Percentiles rank a stretch among this genome's conserved stretches.
These are phyloP conservation scores for Habrosyne pyritoides DNA, from an alignment of 2,888 invertebrate species.

Conservation along the genomic window DNA sequence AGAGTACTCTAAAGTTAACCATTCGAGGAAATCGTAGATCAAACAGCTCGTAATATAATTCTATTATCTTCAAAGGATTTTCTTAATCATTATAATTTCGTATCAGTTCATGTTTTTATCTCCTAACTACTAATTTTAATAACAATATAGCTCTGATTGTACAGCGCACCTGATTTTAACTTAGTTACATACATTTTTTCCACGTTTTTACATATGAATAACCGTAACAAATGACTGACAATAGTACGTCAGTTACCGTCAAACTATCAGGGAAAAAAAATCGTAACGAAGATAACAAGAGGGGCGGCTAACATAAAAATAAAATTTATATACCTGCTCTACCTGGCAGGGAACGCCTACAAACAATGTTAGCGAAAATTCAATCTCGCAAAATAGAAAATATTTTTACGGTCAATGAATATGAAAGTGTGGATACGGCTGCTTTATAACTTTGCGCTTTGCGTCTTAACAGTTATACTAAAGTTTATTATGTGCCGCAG, in stretches of 20 bases:
- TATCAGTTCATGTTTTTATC: too few relatives aligned
- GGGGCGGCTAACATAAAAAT: conserved; percentile 52
- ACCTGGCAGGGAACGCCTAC: conserved; percentile 65
- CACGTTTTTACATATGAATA: not conserved
- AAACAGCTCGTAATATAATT: too few relatives aligned
- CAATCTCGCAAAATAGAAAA: conserved; percentile 80
- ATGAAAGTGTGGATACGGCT: conserved; percentile 69
- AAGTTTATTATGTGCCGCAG: conserved; percentile 28
- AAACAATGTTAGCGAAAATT: conserved; percentile 77
- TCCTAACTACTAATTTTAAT: too few relatives aligned
- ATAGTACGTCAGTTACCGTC: conserved; percentile 30
- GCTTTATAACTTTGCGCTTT: conserved; percentile 47
- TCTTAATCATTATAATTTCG: too few relatives aligned
- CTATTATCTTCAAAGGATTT: too few relatives aligned
- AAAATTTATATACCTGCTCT: conserved; percentile 55
- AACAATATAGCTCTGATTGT: too few relatives aligned
- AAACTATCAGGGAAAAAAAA: conserved; percentile 34
- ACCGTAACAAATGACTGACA: conserved; percentile 21
- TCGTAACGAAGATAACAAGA: conserved; percentile 42
- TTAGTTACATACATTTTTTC: not conserved
- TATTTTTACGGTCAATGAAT: conserved; percentile 80
- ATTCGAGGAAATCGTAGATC: too few relatives aligned
- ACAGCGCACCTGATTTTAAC: too few relatives aligned
- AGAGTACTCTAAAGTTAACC: too few relatives aligned
- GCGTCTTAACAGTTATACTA: conserved; percentile 34